Base-by-base conservation (phyloP, 2,888 invertebrate genomes). In the Clitarchus hookeri region DNA sequence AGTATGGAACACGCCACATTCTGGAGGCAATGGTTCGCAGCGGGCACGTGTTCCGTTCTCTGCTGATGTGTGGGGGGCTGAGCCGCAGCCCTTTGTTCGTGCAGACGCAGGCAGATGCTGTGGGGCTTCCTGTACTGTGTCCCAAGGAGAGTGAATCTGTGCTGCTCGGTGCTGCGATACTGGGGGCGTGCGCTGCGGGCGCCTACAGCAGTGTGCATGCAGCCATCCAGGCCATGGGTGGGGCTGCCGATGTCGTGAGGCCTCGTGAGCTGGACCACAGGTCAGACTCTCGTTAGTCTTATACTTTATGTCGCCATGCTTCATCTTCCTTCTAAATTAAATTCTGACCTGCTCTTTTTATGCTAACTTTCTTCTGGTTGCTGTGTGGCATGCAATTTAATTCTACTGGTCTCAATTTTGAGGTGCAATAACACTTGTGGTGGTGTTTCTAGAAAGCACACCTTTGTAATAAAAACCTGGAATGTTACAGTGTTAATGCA, bases 1-100 rank as follows among this genome's bases (percentile, higher is more conserved):
- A 98, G 98, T 98, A 98, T 91, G 97, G 98, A 1, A 98, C 98
- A 4, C 94, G 95, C 84, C 96, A 98, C 90, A 98, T 99, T 53
- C 93, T 98, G 86, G 96, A 97, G 88, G 94, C 94, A 27, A 92
- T 98, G 88, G 89, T 92, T 83, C 92, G 94, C 13, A 96, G 96
- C 0, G 94, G 95, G 89, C 90, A 92, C n/a, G 92, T 94, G 78
- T 95, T 97, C 88, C 93, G 95, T 88, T 94, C 95, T 0, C 92
- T 98, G 86, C 91, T 96, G 4, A 94, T 98, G 87, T 98, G 98
- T 91, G 98, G 98, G 4, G 99, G 99, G 0, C 93, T 99, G 44
- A 94, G 96, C 82, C 97, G 97, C 90, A 98, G 98, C 91, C 92
- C 93, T 0, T 91, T 98, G 0, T 98, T 97, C 90, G 94, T 97